Conservation (phyloP, 1,140 invertebrate species). For the Spodoptera frugiperda region DNA sequence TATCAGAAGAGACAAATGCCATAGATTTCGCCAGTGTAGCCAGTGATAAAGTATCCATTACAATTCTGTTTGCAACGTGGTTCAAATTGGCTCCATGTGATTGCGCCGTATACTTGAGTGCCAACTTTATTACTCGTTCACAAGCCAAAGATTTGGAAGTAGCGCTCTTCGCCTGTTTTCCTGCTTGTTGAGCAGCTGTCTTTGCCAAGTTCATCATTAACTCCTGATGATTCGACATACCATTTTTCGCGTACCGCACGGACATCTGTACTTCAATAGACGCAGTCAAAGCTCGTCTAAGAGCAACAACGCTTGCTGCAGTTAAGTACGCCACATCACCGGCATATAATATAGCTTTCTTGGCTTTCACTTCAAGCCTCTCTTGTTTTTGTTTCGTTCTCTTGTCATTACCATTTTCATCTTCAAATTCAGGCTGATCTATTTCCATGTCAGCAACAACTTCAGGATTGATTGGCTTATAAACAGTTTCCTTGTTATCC, state of each 20-base stretch:
- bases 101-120: conserved; percentile 81
- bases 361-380: conserved; percentile 75
- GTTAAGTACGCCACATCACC: conserved; percentile 81
- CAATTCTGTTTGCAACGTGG: conserved; percentile 79
- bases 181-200: conserved; percentile 80
- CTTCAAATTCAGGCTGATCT: conserved; percentile 72
- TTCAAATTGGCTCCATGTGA: conserved; percentile 77
- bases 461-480: conserved; percentile 69
- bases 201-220: conserved; percentile 83
- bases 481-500: conserved; percentile 69
- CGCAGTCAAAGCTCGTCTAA: conserved; percentile 78
- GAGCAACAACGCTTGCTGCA: conserved; percentile 78
- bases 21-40: conserved; percentile 80
- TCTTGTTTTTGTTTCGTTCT: conserved; percentile 76
- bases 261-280: conserved; percentile 83
- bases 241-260: conserved; percentile 77
- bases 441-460: conserved; percentile 76
- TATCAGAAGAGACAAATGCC: conserved; percentile 82
- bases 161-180: conserved; percentile 80
- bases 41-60: conserved; percentile 81
- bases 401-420: conserved; percentile 70
- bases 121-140: conserved; percentile 77
- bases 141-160: conserved; percentile 78
- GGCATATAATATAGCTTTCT: conserved; percentile 80
- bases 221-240: conserved; percentile 81